phyloP scores from a whole-genome alignment of 2,888 invertebrate species.

The Sphecodes monilicornis region DNA sequence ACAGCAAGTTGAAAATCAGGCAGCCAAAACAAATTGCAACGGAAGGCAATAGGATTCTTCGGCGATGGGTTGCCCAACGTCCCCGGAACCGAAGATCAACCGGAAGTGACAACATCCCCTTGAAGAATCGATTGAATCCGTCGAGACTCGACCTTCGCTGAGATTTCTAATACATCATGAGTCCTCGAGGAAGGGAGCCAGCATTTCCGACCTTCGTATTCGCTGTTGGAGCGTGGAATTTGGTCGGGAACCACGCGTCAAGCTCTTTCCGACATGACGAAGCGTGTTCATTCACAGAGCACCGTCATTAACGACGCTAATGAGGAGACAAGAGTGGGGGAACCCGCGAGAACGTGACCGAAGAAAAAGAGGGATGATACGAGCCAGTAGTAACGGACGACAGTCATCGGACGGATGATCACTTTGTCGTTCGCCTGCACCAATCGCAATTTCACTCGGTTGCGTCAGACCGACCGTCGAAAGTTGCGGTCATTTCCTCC shows the following conservation, averaged over 20 bases:
- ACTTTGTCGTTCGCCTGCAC: conserved; percentile 32
- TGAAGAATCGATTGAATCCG: conserved; percentile 12
- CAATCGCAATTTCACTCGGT: conserved; percentile 67
- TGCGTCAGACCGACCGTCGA: conserved; percentile 51
- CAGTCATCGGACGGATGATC: conserved; percentile 49
- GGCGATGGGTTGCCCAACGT: background rate
- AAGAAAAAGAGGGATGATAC: conserved; percentile 26
- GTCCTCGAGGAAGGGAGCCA: background rate
- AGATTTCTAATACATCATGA: conserved; percentile 18
- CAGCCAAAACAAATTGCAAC: background rate
- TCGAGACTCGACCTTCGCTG: background rate
- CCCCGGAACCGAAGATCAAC: background rate
- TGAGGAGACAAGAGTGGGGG: conserved; percentile 16
- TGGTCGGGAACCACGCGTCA: conserved; percentile 19
- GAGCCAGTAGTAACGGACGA: conserved; percentile 59
- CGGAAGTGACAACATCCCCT: background rate
- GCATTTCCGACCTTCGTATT: background rate
- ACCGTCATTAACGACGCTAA: conserved; percentile 47
- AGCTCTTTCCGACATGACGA: conserved; percentile 3
- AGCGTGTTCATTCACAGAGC: conserved; percentile 8
- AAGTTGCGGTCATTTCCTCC: background rate
- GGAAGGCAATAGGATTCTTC: background rate
- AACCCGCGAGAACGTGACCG: conserved; percentile 18
- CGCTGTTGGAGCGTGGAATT: conserved; percentile 23
- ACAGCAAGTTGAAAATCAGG: no score